phyloP scores from a whole-genome alignment of 2,888 invertebrate genomes.

The Caenorhabditis sp. region DNA sequence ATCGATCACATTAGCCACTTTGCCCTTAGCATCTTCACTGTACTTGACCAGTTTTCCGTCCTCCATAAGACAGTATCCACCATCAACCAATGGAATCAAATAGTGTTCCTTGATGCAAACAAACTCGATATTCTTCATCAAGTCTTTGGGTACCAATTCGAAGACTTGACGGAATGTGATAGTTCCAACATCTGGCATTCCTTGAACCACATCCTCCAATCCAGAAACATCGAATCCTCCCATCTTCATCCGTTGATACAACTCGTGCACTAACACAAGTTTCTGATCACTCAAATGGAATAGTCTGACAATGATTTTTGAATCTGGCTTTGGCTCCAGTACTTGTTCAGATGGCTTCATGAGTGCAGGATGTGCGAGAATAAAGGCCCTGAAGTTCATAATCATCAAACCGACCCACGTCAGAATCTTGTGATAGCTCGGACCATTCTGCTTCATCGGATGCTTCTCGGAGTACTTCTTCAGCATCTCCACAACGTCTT shows the following conservation, averaged over 20 bases:
- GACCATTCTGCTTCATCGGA: not conserved
- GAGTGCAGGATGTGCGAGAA: not conserved
- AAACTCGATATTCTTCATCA: slow-evolving; percentile 7
- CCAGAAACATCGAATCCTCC: not conserved
- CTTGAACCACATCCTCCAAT: not conserved
- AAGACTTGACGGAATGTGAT: not conserved
- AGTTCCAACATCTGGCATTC: not conserved
- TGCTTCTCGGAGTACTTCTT: not conserved
- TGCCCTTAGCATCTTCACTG: no score
- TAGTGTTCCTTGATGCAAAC: not conserved
- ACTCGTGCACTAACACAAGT: not conserved
- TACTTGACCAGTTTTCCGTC: no score
- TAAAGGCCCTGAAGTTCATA: not conserved
- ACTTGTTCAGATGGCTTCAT: not conserved
- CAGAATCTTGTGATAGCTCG: not conserved
- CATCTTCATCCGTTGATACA: not conserved
- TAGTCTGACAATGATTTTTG: not conserved
- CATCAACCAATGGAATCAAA: not conserved
- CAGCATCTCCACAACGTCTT: not conserved
- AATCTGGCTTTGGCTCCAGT: not conserved
- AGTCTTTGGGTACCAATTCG: not conserved
- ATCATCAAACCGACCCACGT: not conserved
- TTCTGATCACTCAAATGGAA: not conserved
- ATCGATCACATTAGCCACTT: no score
- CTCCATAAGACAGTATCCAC: not conserved